These are phyloP conservation scores for Chaenocephalus aceratus DNA, from an alignment of 2,113 vertebrate genomes.

Conservation along the genomic window DNA sequence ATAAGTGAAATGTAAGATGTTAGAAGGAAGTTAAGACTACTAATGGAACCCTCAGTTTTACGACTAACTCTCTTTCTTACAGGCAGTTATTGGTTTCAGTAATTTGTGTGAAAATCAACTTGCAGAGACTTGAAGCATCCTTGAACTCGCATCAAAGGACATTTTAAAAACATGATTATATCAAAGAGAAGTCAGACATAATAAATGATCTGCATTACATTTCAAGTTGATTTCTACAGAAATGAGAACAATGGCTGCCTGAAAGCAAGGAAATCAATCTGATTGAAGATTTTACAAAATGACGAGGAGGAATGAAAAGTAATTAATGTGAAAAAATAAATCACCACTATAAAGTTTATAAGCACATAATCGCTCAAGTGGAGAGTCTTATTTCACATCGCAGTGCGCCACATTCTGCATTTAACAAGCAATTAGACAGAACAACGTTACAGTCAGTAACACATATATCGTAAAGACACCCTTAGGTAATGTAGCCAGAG, in stretches of 20 bases:
- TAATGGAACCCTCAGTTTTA: background rate
- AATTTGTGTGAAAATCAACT: background rate
- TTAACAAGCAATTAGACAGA: background rate
- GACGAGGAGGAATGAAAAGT: background rate
- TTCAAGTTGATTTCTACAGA: background rate
- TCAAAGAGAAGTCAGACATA: background rate
- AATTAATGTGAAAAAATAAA: background rate
- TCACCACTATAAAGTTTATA: background rate
- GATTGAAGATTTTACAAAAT: background rate
- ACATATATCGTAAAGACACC: background rate
- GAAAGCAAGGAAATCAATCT: background rate
- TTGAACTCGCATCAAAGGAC: background rate
- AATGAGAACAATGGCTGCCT: background rate
- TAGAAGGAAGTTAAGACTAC: background rate
- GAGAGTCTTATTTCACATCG: conserved; percentile 4
- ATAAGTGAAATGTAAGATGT: conserved; percentile 27
- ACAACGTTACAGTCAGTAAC: background rate
- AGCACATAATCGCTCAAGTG: background rate
- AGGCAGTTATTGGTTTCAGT: background rate
- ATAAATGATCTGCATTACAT: background rate
- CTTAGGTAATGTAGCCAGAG: background rate
- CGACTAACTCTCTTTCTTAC: background rate
- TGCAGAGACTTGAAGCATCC: background rate
- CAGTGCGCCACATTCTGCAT: background rate
- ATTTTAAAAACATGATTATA: background rate